phyloP scores from a whole-genome alignment of 2,888 invertebrate genomes.

The Criorhina ranunculi region DNA sequence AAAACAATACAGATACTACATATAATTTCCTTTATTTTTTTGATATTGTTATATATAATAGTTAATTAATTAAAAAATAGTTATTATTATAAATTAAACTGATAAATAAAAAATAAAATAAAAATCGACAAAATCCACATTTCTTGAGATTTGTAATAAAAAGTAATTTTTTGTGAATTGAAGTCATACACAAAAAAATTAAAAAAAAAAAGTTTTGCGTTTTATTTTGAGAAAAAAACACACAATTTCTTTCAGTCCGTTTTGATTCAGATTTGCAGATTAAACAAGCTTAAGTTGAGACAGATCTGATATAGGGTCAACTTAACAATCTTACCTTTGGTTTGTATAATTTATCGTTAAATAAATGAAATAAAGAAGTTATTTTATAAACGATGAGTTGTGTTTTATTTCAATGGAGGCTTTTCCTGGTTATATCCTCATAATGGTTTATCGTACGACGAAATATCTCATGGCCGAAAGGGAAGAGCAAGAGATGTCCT shows the following conservation, averaged over 20 bases:
- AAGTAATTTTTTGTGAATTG: constrained; percentile 76
- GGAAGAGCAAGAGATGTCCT: too few relatives aligned
- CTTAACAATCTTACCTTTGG: background rate
- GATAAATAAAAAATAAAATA: constrained; percentile 69
- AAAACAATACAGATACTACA: constrained; percentile 43
- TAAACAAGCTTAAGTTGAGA: background rate
- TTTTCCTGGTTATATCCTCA: too few relatives aligned
- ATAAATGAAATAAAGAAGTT: background rate
- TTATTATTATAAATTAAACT: constrained; percentile 73
- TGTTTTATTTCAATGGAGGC: too few relatives aligned
- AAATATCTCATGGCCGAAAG: too few relatives aligned
- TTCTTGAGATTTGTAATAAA: constrained; percentile 77
- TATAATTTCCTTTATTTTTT: constrained; percentile 66
- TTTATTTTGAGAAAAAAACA: constrained; percentile 34
- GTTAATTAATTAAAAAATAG: constrained; percentile 68
- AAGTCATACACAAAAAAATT: constrained; percentile 77
- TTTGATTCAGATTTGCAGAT: background rate
- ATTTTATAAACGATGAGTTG: too few relatives aligned
- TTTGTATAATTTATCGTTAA: background rate
- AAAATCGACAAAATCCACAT: constrained; percentile 49
- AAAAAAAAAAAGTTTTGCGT: constrained; percentile 44
- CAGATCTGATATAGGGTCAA: background rate
- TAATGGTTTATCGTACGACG: too few relatives aligned
- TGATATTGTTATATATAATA: constrained; percentile 75
- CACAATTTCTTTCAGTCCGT: background rate